Evolutionary conservation across 2,797 vertebrate genomes (phyloP).

Genomic region (Orestias chungarensis): DNA sequence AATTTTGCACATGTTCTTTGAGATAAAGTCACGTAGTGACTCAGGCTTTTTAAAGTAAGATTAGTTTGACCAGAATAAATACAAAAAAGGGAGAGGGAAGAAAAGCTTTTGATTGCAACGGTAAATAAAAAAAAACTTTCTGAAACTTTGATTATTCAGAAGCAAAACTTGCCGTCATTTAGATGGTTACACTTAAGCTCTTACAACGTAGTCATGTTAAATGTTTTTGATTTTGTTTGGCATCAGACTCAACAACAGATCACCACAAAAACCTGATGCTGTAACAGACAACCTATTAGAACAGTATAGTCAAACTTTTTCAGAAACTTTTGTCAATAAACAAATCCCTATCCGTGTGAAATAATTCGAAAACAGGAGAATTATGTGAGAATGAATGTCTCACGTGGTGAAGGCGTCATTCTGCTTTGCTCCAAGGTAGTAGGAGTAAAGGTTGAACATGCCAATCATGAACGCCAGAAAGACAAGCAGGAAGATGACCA

Average conservation of each 20-base stretch:
- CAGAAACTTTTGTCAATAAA: not conserved
- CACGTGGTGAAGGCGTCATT: slow-evolving; percentile 98
- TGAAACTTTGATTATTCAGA: no score
- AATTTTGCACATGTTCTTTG: no score
- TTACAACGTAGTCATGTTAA: no score
- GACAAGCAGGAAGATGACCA: slow-evolving; percentile 99
- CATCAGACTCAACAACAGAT: not conserved
- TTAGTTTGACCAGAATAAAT: no score
- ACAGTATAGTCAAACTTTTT: not conserved
- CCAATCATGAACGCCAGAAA: slow-evolving; percentile 99
- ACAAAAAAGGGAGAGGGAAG: no score
- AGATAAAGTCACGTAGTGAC: no score
- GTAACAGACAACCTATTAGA: not conserved
- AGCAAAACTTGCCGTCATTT: no score
- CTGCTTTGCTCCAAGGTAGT: slow-evolving; percentile 95
- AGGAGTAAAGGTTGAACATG: slow-evolving; percentile 99
- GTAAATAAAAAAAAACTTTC: no score
- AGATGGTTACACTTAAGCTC: no score
- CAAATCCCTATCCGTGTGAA: not conserved
- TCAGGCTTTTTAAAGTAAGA: no score
- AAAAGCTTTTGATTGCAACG: no score
- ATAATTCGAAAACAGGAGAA: not conserved
- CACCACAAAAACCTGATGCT: not conserved
- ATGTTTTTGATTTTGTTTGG: no score
- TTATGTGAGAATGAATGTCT: slow-evolving; percentile 49